A percentile compares a stretch with the other conserved stretches of the same genome.
Evolutionary conservation across 2,888 invertebrate genomes (phyloP).

Genomic region (Suillia variegata): DNA sequence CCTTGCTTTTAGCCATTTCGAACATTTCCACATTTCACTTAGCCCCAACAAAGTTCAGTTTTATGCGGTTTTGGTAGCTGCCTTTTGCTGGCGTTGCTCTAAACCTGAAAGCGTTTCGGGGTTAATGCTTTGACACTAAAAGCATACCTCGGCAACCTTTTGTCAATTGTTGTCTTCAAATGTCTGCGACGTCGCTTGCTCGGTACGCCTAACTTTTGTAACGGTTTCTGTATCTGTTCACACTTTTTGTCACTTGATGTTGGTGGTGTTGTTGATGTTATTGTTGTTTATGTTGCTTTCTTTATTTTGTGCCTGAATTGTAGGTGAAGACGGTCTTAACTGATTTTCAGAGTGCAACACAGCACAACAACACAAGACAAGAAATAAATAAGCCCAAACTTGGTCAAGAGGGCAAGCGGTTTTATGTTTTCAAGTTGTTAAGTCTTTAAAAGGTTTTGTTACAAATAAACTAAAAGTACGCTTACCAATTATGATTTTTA

Average conservation of each 20-base stretch:
- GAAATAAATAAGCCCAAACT: slow-evolving; percentile 9
- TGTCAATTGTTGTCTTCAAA: slow-evolving; percentile 3
- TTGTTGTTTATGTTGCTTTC: neutral
- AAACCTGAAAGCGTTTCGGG: slow-evolving; percentile 13
- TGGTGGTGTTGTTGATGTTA: slow-evolving; percentile 7
- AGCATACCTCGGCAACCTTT: slow-evolving; percentile 28
- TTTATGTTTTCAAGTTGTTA: neutral
- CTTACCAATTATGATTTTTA: too few relatives aligned
- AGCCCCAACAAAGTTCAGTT: slow-evolving; percentile 42
- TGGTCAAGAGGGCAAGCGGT: slow-evolving; percentile 22
- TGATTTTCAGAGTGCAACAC: slow-evolving; percentile 11
- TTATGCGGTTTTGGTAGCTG: too few relatives aligned
- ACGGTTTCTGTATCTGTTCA: too few relatives aligned
- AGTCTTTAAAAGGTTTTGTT: neutral
- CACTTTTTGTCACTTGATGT: neutral
- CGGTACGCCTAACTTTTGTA: neutral
- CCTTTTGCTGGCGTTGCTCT: neutral
- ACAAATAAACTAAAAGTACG: neutral
- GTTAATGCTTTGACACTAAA: slow-evolving; percentile 23
- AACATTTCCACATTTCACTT: slow-evolving; percentile 23
- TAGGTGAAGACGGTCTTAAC: slow-evolving; percentile 31
- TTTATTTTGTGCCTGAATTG: slow-evolving; percentile 3
- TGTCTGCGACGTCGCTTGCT: neutral
- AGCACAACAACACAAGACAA: neutral
- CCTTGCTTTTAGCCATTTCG: slow-evolving; percentile 8